These are phyloP conservation scores for Perccottus glenii DNA, from an alignment of 2,113 vertebrate species.

Conservation along the genomic window DNA sequence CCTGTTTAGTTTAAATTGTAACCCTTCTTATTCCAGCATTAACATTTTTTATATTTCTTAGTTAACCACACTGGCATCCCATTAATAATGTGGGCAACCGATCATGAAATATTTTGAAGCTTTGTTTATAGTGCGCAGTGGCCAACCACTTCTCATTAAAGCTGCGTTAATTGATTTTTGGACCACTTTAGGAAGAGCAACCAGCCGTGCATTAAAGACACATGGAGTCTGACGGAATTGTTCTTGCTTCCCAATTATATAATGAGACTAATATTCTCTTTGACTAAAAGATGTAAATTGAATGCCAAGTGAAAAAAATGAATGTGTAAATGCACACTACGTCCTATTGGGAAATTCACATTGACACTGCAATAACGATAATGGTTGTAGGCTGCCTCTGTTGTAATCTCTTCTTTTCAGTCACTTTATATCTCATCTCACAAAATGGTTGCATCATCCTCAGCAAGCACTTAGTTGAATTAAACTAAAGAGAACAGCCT, in stretches of 20 bases:
- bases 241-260: neutral
- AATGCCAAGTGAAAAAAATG: neutral
- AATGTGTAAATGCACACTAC: neutral
- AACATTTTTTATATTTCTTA: neutral
- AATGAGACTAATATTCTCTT: slow-evolving; percentile 1
- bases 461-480: slow-evolving; percentile 11
- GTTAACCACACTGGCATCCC: neutral
- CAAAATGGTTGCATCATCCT: neutral
- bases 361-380: neutral
- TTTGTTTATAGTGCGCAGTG: neutral
- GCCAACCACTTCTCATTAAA: slow-evolving; percentile 9
- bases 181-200: neutral
- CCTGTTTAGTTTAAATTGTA: neutral
- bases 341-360: slow-evolving; percentile 2
- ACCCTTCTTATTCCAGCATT: neutral
- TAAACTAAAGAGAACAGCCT: slow-evolving; percentile 1
- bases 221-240: neutral
- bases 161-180: slow-evolving; percentile 6
- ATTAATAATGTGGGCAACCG: slow-evolving; percentile 8
- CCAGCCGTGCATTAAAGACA: neutral
- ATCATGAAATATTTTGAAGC: slow-evolving; percentile 1
- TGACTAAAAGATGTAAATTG: neutral
- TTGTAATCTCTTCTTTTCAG: slow-evolving; percentile 4
- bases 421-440: neutral
- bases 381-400: neutral